Evolutionary conservation across 2,113 vertebrate genomes (phyloP).

Genomic region (Aptenodytes forsteri): DNA sequence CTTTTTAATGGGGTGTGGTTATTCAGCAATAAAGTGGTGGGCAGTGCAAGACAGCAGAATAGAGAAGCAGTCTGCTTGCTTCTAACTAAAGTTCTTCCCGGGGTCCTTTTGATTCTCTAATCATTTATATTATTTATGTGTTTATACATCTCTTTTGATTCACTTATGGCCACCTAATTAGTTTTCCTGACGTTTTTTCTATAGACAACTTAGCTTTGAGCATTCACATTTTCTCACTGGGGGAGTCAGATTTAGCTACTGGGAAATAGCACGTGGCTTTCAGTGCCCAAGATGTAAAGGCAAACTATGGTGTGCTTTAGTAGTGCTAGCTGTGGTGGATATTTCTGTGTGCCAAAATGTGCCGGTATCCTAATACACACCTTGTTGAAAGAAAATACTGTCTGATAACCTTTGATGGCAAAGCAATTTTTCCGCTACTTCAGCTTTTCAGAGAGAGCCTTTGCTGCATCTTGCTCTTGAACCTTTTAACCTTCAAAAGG

Average conservation of each 20-base stretch:
- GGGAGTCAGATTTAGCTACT: not conserved
- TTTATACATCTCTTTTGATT: not conserved
- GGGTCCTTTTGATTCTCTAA: not conserved
- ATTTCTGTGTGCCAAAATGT: not conserved
- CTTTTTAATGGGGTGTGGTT: not conserved
- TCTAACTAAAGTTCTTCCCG: not conserved
- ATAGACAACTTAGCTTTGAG: not conserved
- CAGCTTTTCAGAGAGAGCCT: not conserved
- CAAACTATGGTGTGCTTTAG: not conserved
- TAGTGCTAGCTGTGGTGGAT: not conserved
- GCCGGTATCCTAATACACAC: not conserved
- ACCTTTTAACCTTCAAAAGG: not conserved
- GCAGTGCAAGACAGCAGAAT: not conserved
- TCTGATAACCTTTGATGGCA: not conserved
- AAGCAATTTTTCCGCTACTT: not conserved
- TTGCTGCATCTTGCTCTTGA: not conserved
- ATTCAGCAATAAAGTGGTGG: not conserved
- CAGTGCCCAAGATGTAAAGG: not conserved
- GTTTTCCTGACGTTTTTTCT: not conserved
- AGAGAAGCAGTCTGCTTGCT: not conserved
- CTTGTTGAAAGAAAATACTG: not conserved
- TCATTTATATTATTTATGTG: not conserved
- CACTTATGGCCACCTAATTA: not conserved
- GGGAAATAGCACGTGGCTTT: not conserved
- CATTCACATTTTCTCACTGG: not conserved